A percentile compares a stretch with the other conserved stretches of the same genome.
Conservation (phyloP, 2,113 vertebrate genomes). For the Acanthisitta chloris region DNA sequence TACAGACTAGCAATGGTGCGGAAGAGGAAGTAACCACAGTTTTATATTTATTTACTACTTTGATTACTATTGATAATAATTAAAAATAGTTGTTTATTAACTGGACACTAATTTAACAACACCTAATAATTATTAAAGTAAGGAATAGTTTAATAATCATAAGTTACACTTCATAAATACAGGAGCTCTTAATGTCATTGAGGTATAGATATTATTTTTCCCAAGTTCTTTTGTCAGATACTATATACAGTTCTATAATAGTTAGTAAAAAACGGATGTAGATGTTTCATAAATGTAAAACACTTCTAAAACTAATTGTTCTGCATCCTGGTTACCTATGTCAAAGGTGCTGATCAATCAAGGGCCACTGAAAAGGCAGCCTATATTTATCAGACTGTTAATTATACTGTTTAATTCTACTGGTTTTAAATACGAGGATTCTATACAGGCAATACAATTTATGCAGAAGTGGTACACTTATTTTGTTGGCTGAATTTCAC, state of each 20-base stretch:
- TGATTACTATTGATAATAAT: neutral
- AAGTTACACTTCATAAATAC: neutral
- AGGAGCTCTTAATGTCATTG: neutral
- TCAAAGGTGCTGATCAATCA: neutral
- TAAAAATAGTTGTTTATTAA: neutral
- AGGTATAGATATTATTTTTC: neutral
- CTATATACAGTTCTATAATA: neutral
- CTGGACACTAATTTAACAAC: neutral
- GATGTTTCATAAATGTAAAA: neutral
- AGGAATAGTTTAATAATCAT: neutral
- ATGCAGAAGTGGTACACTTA: neutral
- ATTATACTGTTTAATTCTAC: neutral
- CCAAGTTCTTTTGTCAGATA: neutral
- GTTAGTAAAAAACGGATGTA: neutral
- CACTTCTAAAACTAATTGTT: neutral
- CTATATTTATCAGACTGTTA: neutral
- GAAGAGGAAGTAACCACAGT: neutral
- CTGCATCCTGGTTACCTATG: neutral
- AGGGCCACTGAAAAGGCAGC: neutral
- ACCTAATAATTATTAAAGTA: neutral
- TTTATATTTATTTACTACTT: neutral
- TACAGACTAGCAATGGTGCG: neutral
- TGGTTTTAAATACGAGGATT: neutral
- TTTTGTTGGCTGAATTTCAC: neutral
- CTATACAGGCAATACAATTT: neutral